Evolutionary conservation across 1,140 invertebrate genomes (phyloP).

Genomic region (Drosophila obscura): DNA sequence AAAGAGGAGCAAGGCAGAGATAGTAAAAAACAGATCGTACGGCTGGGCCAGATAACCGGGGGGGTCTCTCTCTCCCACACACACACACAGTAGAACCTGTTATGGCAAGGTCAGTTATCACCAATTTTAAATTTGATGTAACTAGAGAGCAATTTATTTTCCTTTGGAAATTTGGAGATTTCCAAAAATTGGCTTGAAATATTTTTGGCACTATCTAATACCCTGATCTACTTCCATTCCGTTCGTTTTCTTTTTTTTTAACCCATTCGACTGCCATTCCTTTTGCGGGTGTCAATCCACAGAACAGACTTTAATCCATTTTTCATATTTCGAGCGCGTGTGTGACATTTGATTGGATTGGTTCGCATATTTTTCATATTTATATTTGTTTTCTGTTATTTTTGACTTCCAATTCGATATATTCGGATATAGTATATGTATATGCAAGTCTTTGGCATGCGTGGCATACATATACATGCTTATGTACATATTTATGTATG

Average conservation of each 20-base stretch:
- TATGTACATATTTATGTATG: constrained; percentile 20
- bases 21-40: too few species aligned
- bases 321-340: constrained; percentile 26
- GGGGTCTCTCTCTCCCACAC: too few species aligned
- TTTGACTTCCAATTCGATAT: constrained; percentile 33
- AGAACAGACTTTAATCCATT: neutral
- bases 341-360: constrained; percentile 51
- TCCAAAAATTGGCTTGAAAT: too few species aligned
- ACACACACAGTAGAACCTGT: too few species aligned
- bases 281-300: neutral
- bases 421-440: neutral
- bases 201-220: too few species aligned
- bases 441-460: constrained; percentile 18
- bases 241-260: neutral
- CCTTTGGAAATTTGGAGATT: too few species aligned
- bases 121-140: too few species aligned
- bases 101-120: constrained; percentile 16
- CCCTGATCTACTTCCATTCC: neutral
- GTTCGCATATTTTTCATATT: constrained; percentile 22
- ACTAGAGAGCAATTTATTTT: too few species aligned
- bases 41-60: too few species aligned
- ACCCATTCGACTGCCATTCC: neutral
- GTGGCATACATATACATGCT: constrained; percentile 14
- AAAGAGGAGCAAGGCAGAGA: too few species aligned
- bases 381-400: constrained; percentile 28